phyloP scores from a whole-genome alignment of 2,797 vertebrate species.

The Notoglanidium macrostoma region DNA sequence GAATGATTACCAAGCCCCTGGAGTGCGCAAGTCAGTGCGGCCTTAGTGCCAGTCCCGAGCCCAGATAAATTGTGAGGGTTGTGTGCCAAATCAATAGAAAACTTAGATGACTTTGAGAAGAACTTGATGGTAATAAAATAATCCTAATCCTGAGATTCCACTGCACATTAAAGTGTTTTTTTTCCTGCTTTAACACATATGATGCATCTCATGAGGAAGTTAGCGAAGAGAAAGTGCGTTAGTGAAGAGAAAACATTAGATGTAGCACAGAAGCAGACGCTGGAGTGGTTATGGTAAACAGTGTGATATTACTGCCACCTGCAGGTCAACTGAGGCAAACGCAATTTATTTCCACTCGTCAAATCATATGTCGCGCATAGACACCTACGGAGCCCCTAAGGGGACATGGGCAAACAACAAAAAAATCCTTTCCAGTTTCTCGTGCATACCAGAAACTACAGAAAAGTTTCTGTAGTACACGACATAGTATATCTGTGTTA shows the following conservation, averaged over 20 bases:
- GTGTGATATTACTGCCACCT: slow-evolving; percentile 21
- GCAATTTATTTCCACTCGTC: background rate
- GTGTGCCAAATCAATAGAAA: too few species aligned
- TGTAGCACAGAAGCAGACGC: background rate
- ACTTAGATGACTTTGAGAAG: background rate
- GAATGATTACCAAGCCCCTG: too few species aligned
- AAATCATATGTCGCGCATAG: background rate
- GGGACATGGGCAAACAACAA: too few species aligned
- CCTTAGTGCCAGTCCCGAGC: too few species aligned
- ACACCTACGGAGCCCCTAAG: too few species aligned
- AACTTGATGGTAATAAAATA: background rate
- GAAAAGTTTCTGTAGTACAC: background rate
- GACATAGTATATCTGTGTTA: background rate
- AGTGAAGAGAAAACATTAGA: background rate
- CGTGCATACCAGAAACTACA: too few species aligned
- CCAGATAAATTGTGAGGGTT: too few species aligned
- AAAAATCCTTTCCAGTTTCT: too few species aligned
- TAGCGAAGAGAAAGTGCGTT: background rate
- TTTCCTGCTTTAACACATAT: background rate
- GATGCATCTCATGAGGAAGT: background rate
- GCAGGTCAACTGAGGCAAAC: background rate
- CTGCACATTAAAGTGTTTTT: background rate
- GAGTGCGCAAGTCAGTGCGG: too few species aligned
- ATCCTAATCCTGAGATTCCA: background rate
- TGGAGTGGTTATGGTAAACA: background rate